phyloP scores from a whole-genome alignment of 2,113 vertebrate genomes.

The Hydrolagus affinis region DNA sequence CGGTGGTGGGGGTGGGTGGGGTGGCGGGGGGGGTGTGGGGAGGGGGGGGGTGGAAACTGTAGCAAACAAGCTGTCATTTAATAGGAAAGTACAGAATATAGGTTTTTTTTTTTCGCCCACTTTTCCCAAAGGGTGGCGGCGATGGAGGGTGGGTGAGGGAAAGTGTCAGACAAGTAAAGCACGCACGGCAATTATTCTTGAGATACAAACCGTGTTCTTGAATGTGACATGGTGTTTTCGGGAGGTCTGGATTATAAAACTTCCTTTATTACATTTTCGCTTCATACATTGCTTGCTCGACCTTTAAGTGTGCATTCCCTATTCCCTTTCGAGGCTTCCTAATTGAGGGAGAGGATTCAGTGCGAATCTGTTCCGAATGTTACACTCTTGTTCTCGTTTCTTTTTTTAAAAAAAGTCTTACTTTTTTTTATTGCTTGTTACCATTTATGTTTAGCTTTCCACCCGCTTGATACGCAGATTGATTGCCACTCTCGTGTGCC shows the following conservation, averaged over 20 bases:
- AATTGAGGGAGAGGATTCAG: not conserved
- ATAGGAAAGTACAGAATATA: conserved; percentile 1
- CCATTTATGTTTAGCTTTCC: too few relatives aligned
- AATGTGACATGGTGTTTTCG: not conserved
- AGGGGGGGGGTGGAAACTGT: too few relatives aligned
- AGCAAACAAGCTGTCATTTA: conserved; percentile 20
- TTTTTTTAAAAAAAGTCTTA: not conserved
- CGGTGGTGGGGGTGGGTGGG: too few relatives aligned
- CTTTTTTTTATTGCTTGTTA: too few relatives aligned
- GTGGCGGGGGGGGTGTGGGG: too few relatives aligned
- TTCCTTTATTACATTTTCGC: not conserved
- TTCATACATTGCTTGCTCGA: not conserved
- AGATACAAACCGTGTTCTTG: not conserved
- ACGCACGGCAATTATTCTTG: conserved; percentile 2
- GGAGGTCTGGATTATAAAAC: not conserved
- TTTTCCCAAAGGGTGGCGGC: too few relatives aligned
- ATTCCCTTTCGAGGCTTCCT: not conserved
- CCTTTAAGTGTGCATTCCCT: not conserved
- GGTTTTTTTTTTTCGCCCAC: not conserved
- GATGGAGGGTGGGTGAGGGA: not conserved
- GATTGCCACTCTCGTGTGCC: too few relatives aligned
- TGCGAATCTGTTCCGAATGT: not conserved
- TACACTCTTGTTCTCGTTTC: not conserved
- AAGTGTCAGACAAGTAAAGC: not conserved
- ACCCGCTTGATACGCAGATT: too few relatives aligned